Evolutionary conservation across 2,113 vertebrate species (phyloP).

Genomic region (Eolophus roseicapilla): DNA sequence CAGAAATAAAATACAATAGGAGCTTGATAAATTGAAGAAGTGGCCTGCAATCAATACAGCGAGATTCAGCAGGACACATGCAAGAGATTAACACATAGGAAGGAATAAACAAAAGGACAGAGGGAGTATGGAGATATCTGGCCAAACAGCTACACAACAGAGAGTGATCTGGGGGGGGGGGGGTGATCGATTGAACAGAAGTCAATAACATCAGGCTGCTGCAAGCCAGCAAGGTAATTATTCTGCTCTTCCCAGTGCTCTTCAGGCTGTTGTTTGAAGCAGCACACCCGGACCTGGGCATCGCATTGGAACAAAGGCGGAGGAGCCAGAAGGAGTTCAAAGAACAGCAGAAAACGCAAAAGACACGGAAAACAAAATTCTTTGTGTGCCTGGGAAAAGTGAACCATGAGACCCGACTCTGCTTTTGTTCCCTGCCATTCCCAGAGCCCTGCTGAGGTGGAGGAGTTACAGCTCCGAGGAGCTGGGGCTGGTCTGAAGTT

Average conservation of each 20-base stretch:
- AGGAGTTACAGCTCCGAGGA: neutral
- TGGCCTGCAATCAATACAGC: constrained; percentile 65
- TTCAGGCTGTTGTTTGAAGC: constrained; percentile 25
- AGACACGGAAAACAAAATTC: neutral
- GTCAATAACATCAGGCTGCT: constrained; percentile 57
- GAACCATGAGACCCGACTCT: neutral
- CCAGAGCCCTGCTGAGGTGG: neutral
- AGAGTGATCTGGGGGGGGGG: constrained; percentile 29
- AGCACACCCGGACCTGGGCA: constrained; percentile 26
- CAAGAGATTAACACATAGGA: constrained; percentile 60
- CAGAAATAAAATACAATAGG: constrained; percentile 66
- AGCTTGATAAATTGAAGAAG: constrained; percentile 70
- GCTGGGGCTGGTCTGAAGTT: neutral
- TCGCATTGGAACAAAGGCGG: constrained; percentile 17
- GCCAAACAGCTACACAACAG: constrained; percentile 27
- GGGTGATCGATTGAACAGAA: constrained; percentile 59
- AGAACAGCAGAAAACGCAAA: neutral
- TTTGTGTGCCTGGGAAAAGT: neutral
- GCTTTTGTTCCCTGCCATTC: neutral
- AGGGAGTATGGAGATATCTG: constrained; percentile 56
- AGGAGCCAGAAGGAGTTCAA: constrained; percentile 36
- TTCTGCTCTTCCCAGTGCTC: constrained; percentile 30
- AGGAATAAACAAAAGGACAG: constrained; percentile 68
- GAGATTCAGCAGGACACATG: constrained; percentile 65
- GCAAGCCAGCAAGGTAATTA: constrained; percentile 62